Base-by-base conservation (phyloP, 2,888 invertebrate species). In the Junonia oenone region DNA sequence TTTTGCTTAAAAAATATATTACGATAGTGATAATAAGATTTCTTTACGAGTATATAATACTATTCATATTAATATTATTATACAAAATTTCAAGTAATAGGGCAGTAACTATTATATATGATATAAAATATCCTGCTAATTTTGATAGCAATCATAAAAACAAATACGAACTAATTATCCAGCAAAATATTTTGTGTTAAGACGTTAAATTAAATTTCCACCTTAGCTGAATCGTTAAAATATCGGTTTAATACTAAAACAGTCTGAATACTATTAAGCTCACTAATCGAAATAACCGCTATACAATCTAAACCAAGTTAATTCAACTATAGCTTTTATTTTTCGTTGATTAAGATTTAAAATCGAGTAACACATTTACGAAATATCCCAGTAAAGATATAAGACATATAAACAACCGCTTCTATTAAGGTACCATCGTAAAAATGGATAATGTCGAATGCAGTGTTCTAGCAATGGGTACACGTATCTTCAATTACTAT, bases 371-470 rank as follows among this genome's bases (percentile, higher is more conserved):
- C 6, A n/a, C 6, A 46, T 8, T 40, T 51, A 43, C 49, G n/a
- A 58, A 31, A 59, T 54, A 35, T 60, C 27, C 48, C 68, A 60
- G 71, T 58, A 22, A 26, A 58, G 60, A 64, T 64, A 58, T 69
- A 68, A 71, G 69, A 65, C 35, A 22, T 22, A 22, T 22, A 22
- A 22, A 22, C 22, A 65, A 68, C 69, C 68, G 67, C 66, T 70
- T 76, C 78, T 77, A 78, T 78, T 72, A 79, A 72, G 69, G 72
- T 64, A 62, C 64, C 64, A 73, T 79, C 78, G 76, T 83, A 81
- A 83, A 83, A 78, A 75, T 73, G 72, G 72, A 75, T 76, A 79
- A 76, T 71, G 74, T 69, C 63, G 65, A 72, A 72, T 68, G 72
- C 73, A 71, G 74, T 63, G 68, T 63, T 69, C 63, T 61, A 62